phyloP scores from a whole-genome alignment of 1,140 invertebrate species.

The Oreohelix idahoensis region DNA sequence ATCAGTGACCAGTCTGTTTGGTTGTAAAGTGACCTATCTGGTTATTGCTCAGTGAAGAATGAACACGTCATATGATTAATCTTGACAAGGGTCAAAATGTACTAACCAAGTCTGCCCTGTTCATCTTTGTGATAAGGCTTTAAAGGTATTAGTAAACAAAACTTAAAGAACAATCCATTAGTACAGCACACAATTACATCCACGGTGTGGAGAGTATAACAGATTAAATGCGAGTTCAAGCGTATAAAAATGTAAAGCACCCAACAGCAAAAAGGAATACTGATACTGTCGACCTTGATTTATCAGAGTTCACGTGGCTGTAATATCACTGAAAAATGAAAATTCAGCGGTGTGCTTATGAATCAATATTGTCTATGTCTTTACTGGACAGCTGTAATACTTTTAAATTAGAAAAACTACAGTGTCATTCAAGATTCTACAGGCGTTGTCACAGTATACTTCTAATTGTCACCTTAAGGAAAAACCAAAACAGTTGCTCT shows the following conservation, averaged over 20 bases:
- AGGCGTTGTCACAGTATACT: no score
- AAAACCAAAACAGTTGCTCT: no score
- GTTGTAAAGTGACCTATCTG: background rate
- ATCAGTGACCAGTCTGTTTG: background rate
- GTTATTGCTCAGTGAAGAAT: background rate
- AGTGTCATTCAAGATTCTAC: no score
- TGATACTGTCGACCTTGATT: background rate
- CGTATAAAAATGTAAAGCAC: background rate
- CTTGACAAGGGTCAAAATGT: background rate
- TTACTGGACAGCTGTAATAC: background rate
- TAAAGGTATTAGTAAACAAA: no score
- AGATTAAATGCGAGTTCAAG: background rate
- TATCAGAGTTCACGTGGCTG: background rate
- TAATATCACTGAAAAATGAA: background rate
- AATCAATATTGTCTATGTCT: background rate
- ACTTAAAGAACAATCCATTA: background rate
- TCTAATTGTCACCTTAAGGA: no score
- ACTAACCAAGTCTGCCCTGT: no score
- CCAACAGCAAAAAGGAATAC: background rate
- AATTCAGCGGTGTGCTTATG: no score
- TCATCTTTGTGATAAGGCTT: no score
- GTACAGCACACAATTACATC: background rate
- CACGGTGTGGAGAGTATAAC: background rate
- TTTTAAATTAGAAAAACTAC: no score
- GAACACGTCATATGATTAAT: constrained; percentile 1